Evolutionary conservation across 2,888 invertebrate genomes (phyloP), one percentile per base, ranked within the genome.

Genomic region (Anthophora plumipes): DNA sequence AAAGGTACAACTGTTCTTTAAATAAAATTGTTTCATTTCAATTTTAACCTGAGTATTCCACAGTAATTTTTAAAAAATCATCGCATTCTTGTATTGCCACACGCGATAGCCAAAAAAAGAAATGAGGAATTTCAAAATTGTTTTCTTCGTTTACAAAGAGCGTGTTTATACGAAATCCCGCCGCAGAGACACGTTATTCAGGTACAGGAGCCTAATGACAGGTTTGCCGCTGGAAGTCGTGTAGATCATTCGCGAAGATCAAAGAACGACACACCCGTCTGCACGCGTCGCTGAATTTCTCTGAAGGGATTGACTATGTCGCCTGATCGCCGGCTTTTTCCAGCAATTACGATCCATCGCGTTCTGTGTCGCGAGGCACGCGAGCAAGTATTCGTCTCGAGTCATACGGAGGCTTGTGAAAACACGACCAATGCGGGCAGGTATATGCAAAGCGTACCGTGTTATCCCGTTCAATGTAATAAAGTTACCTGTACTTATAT

Each of bases 281-380:
- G 57, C 72, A 67, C 70, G 70, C 67, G 68, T 77, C 77, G 72
- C 39, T 64, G 72, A 71, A 61, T 67, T 68, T 66, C 73, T 46
- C 41, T 57, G 66, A 69, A 79, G 20, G 50, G 60, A 60, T 48
- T 43, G 66, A 46, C 17, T 46, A 31, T 48, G 73, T 50, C 60
- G 39, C 54, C 63, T 48, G 57, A 73, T 71, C 48, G 54, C 41
- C 59, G 57, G 52, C 39, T 64, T 72, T 75, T 59, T 72, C 59
- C 43, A 37, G 59, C 46, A 54, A 66, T 79, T 77, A 70, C 22
- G 43, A 52, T n/a, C 50, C 39, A 25, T 59, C 39, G 61, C 39
- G 46, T 25, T 63, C 50, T 52, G 41, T 14, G n/a, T 52, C 63
- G 14, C 12, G 9, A 52, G 41, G 39, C 63, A 63, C n/a, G 50